Evolutionary conservation across 1,140 invertebrate genomes (phyloP).

Genomic region (Heliconius himera): DNA sequence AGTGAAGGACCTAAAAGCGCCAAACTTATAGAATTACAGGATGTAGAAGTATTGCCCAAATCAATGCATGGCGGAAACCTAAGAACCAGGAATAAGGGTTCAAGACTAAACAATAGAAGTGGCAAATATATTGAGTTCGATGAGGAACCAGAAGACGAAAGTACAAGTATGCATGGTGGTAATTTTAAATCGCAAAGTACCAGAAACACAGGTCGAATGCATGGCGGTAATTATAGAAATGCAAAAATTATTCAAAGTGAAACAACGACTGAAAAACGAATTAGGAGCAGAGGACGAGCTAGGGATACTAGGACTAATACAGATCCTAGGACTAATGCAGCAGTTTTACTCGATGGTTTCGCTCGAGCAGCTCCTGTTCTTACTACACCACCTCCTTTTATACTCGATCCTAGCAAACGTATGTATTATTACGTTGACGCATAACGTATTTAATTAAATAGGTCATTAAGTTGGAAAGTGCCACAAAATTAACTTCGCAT

Average conservation of each 20-base stretch:
- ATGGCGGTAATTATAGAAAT: slow-evolving; percentile 71
- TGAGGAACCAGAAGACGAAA: slow-evolving; percentile 48
- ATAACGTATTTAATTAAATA: slow-evolving; percentile 37
- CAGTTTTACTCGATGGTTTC: slow-evolving; percentile 59
- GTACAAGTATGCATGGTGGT: slow-evolving; percentile 47
- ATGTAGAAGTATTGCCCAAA: slow-evolving; percentile 36
- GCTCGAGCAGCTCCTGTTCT: slow-evolving; percentile 61
- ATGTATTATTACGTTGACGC: slow-evolving; percentile 76
- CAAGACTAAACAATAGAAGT: slow-evolving; percentile 44
- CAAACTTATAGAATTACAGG: slow-evolving; percentile 54
- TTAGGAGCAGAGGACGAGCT: slow-evolving; percentile 34
- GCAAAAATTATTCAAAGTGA: slow-evolving; percentile 54
- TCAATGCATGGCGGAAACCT: slow-evolving; percentile 58
- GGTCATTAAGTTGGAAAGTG: slow-evolving; percentile 55
- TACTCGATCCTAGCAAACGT: slow-evolving; percentile 74
- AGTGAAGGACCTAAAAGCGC: slow-evolving; percentile 33
- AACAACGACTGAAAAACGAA: slow-evolving; percentile 37
- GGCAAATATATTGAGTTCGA: slow-evolving; percentile 64
- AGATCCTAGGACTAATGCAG: slow-evolving; percentile 50
- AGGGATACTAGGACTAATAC: background rate
- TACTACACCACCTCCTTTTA: slow-evolving; percentile 63
- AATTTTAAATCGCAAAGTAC: slow-evolving; percentile 53
- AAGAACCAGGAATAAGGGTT: slow-evolving; percentile 42
- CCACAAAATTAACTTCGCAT: slow-evolving; percentile 52
- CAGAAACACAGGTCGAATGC: slow-evolving; percentile 47